Evolutionary conservation across 2,113 vertebrate genomes (phyloP).

Genomic region (Bostrychus sinensis): DNA sequence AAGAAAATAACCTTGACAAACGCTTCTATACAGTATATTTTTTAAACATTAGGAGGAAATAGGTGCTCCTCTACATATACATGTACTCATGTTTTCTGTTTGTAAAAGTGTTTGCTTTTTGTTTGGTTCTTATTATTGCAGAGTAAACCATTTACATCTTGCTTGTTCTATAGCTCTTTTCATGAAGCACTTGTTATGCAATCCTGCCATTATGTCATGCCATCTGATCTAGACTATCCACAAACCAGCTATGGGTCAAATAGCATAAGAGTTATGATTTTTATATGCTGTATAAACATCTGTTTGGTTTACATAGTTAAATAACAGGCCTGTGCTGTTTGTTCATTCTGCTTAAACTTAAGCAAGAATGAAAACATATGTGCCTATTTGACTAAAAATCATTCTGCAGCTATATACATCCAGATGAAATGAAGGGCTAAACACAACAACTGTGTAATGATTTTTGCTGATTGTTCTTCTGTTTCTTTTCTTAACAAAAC

Average conservation of each 20-base stretch:
- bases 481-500: conserved; percentile 22
- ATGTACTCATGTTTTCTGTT: too few relatives aligned
- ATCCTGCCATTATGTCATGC: conserved; percentile 49
- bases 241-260: conserved; percentile 48
- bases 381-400: conserved; percentile 54
- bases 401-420: conserved; percentile 50
- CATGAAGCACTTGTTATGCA: conserved; percentile 44
- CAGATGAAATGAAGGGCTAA: conserved; percentile 76
- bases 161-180: conserved; percentile 66
- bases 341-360: conserved; percentile 10
- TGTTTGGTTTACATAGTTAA: conserved; percentile 8
- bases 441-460: conserved; percentile 9
- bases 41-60: background rate
- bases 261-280: conserved; percentile 43
- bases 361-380: conserved; percentile 32
- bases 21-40: background rate
- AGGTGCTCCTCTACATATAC: too few relatives aligned
- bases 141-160: conserved; percentile 31
- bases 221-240: conserved; percentile 34
- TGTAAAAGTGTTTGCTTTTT: background rate
- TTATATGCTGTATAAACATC: conserved; percentile 37
- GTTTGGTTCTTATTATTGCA: background rate
- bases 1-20: conserved; percentile 33
- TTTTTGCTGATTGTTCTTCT: conserved; percentile 8
- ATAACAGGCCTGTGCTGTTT: background rate